These are phyloP conservation scores for Zapornia atra DNA, from an alignment of 2,113 vertebrate species.

Conservation along the genomic window DNA sequence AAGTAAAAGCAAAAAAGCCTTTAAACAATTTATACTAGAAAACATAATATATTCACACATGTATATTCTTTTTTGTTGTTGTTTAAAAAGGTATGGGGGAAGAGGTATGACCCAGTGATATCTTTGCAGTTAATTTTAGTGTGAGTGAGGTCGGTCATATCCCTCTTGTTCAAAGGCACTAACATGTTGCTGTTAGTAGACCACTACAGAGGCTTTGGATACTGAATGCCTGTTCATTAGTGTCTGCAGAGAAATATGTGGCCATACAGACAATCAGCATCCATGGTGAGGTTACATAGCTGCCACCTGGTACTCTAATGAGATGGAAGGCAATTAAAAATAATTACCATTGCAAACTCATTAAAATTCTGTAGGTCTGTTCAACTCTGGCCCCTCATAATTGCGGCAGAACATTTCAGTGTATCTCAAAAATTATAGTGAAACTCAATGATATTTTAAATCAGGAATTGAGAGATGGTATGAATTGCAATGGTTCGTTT, in stretches of 20 bases:
- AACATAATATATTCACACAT: not conserved
- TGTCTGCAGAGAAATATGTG: not conserved
- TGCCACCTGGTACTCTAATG: constrained; percentile 48
- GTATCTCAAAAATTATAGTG: not conserved
- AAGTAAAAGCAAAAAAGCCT: not conserved
- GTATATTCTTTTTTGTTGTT: not conserved
- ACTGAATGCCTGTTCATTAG: not conserved
- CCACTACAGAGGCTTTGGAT: not conserved
- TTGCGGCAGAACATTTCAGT: constrained; percentile 18
- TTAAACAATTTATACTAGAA: not conserved
- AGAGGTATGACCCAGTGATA: accelerated
- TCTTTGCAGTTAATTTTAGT: not conserved
- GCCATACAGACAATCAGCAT: not conserved
- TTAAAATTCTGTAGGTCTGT: constrained; percentile 39
- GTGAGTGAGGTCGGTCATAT: not conserved
- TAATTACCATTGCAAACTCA: constrained; percentile 52
- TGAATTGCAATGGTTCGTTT: not conserved
- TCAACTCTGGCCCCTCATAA: constrained; percentile 10
- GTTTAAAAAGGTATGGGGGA: not conserved
- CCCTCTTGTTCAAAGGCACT: not conserved
- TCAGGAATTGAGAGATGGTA: not conserved
- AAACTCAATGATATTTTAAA: not conserved
- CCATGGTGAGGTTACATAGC: constrained; percentile 12
- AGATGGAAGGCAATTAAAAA: constrained; percentile 68
- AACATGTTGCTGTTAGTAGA: not conserved